Conservation (phyloP, 2,888 invertebrate species). For the Gryllus longicercus region DNA sequence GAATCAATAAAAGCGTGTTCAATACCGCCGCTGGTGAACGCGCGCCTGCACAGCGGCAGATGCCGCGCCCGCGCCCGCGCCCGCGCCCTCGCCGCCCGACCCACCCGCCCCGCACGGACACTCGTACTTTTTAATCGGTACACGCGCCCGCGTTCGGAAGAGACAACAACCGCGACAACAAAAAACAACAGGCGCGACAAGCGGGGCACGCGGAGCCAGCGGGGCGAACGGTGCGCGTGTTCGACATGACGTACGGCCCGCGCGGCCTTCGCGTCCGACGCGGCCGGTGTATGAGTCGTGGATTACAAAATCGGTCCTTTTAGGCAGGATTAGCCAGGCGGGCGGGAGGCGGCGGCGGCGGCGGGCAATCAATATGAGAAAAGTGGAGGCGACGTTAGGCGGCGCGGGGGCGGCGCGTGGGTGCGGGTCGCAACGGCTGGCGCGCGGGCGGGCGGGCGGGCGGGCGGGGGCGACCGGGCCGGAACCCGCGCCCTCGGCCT, state of each 20-base stretch:
- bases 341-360: background rate
- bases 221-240: too few species aligned
- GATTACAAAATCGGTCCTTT: background rate
- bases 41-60: background rate
- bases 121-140: background rate
- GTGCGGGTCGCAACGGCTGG: background rate
- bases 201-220: too few species aligned
- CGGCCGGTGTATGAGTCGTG: too few species aligned
- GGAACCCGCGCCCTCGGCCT: too few species aligned
- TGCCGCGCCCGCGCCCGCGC: background rate
- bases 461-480: too few species aligned
- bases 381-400: background rate
- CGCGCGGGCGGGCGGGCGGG: background rate
- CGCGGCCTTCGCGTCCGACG: too few species aligned
- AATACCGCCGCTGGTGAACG: background rate
- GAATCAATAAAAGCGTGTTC: slow-evolving; percentile 18
- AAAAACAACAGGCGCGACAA: background rate
- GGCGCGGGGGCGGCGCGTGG: background rate
- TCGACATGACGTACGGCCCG: too few species aligned
- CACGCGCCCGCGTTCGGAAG: background rate
- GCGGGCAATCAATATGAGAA: background rate
- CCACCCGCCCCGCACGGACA: background rate
- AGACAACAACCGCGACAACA: background rate
- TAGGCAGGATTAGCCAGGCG: background rate
- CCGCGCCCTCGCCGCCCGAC: background rate